phyloP scores from a whole-genome alignment of 2,888 invertebrate genomes.

The Nephrotoma flavescens region DNA sequence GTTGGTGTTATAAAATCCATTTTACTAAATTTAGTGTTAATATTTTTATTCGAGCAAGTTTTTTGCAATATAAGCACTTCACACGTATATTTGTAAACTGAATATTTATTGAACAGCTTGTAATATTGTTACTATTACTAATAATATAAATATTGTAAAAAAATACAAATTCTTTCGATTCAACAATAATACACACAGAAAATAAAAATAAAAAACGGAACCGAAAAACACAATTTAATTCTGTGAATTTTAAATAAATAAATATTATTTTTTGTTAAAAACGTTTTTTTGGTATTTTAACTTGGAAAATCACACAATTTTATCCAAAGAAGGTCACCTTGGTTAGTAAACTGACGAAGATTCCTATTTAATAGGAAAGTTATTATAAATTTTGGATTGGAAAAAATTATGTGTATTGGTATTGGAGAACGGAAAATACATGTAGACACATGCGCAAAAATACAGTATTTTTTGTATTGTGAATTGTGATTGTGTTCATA shows the following conservation, averaged over 20 bases:
- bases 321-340: neutral
- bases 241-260: neutral
- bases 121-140: no score
- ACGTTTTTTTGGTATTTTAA: neutral
- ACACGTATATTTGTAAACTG: neutral
- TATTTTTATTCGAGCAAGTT: neutral
- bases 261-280: neutral
- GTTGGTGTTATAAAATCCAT: neutral
- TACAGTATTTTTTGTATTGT: neutral
- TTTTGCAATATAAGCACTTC: neutral
- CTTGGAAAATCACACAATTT: neutral
- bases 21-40: neutral
- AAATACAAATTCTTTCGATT: neutral
- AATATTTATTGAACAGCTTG: no score
- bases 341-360: neutral
- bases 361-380: neutral
- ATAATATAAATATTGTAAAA: neutral
- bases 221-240: neutral
- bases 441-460: neutral
- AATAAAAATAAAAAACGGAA: neutral
- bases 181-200: neutral
- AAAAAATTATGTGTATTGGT: neutral
- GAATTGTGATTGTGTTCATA: neutral
- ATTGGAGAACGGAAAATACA: neutral
- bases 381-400: neutral